phyloP scores from a whole-genome alignment of 64 coral and sea anemone genomes.

The Montipora cactus region DNA sequence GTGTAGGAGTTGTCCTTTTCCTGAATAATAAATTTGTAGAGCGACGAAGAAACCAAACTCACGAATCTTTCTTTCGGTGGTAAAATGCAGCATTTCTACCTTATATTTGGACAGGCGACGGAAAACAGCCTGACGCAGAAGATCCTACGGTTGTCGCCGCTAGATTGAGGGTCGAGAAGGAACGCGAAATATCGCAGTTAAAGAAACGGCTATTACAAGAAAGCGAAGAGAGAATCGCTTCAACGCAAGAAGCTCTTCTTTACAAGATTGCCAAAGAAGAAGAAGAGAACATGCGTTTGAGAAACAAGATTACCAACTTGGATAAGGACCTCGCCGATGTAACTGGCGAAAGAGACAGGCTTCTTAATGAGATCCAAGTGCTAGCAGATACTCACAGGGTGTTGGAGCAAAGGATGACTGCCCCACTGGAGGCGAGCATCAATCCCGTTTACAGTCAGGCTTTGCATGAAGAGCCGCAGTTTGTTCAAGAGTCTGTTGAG shows the following conservation, averaged over 20 bases:
- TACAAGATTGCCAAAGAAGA: constrained; percentile 77
- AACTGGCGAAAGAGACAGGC: constrained; percentile 64
- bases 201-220: constrained; percentile 70
- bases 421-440: constrained; percentile 34
- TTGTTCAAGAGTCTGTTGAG: constrained; percentile 67
- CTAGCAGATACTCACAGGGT: constrained; percentile 59
- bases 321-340: constrained; percentile 60
- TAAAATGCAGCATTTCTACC: background rate
- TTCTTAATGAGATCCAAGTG: constrained; percentile 63
- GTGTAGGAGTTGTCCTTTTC: too few species aligned
- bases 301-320: constrained; percentile 49
- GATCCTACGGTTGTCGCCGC: constrained; percentile 1
- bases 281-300: constrained; percentile 62
- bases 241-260: constrained; percentile 68
- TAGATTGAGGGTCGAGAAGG: constrained; percentile 66
- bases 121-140: background rate
- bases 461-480: constrained; percentile 79
- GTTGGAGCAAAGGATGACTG: constrained; percentile 23
- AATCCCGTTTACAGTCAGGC: constrained; percentile 50
- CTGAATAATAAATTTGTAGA: too few species aligned
- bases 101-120: background rate
- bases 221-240: constrained; percentile 85
- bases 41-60: too few species aligned
- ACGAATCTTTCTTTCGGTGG: too few species aligned
- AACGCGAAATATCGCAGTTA: constrained; percentile 66